Conservation (phyloP, 1,140 invertebrate species). For the Limonius californicus region DNA sequence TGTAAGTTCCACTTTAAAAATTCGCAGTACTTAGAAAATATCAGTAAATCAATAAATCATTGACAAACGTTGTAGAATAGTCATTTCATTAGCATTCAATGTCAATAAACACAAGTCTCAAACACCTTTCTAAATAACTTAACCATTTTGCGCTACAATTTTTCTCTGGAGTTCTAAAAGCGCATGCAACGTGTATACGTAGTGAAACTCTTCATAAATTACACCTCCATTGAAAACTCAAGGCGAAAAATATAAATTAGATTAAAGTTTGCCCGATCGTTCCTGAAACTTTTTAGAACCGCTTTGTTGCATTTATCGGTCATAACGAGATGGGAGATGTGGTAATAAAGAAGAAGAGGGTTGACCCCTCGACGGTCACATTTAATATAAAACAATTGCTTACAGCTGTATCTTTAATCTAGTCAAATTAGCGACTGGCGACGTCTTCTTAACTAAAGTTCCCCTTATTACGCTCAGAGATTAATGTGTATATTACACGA, state of each 20-base stretch:
- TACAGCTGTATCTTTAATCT: conserved; percentile 17
- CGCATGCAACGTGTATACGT: no score
- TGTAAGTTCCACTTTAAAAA: neutral
- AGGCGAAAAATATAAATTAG: no score
- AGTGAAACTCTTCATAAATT: neutral
- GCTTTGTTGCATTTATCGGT: neutral
- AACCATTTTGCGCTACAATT: no score
- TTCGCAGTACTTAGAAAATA: neutral
- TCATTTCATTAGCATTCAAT: conserved; percentile 1
- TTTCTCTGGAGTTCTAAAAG: no score
- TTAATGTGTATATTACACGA: neutral
- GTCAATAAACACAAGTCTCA: neutral
- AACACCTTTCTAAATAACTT: conserved; percentile 5
- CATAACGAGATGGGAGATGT: neutral
- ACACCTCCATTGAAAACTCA: no score
- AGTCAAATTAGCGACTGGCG: conserved; percentile 16
- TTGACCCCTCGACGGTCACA: conserved; percentile 16
- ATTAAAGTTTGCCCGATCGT: neutral
- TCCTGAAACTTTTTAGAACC: neutral
- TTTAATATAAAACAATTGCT: conserved; percentile 20
- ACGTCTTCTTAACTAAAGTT: conserved; percentile 14
- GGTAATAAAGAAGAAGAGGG: conserved; percentile 12
- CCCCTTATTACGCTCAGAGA: neutral
- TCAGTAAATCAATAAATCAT: neutral
- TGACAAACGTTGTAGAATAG: neutral